Evolutionary conservation across 2,113 vertebrate genomes (phyloP), one percentile per base, ranked within the genome.

Genomic region (Semnopithecus entellus): DNA sequence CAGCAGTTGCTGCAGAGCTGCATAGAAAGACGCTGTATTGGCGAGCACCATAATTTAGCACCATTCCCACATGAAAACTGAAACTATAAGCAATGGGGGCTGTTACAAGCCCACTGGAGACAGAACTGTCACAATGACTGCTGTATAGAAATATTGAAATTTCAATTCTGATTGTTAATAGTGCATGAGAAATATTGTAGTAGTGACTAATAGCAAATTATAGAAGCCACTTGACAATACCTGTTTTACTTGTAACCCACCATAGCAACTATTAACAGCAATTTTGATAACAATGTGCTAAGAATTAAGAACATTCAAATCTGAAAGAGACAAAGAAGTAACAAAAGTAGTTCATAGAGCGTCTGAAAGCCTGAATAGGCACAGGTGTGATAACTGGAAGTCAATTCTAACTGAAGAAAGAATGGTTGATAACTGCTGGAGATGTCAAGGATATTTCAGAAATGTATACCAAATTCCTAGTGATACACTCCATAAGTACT

Each of bases 351-450:
- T 73, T 96, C 81, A 40, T 13, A 93, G 43, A 76, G 30, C 59
- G 9, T 94, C 82, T 90, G 75, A 80, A 93, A 75, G 40, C 48
- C 59, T 97, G 86, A 97, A 97, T 84, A 97, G 83, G 45, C 86
- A 94, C 93, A 96, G 90, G 90, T 96, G 87, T 95, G 73, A 83
- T 64, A 95, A 91, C 40, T 66, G 27, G 66, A 79, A 97, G 82
- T 84, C 89, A 97, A 94, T 86, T 82, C 61, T 75, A 48, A 68
- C 68, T 68, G 83, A 82, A 95, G 79, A 89, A 97, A 96, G 76
- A 91, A 91, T n/a, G 50, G 86, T 11, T 83, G 86, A 68, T 80
- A 89, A 95, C 86, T 87, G 16, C 70, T 68, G 59, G 61, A 48
- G 48, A 85, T 70, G 72, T 97, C 92, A 89, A 95, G 64, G 32